phyloP scores from a whole-genome alignment of 2,113 vertebrate genomes.

The Saccopteryx leptura region DNA sequence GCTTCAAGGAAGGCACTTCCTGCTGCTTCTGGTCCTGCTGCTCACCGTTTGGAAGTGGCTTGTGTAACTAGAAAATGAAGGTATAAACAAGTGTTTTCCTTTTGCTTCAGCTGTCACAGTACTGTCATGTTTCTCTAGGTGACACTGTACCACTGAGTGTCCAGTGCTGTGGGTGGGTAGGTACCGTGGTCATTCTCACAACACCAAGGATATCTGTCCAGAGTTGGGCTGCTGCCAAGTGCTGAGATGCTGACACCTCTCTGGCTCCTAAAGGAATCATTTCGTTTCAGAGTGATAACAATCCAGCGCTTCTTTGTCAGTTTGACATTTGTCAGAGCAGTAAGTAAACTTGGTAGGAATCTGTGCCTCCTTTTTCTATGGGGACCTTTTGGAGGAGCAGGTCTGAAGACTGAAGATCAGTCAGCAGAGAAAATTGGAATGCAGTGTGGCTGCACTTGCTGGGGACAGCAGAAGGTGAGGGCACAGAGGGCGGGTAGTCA shows the following conservation, averaged over 20 bases:
- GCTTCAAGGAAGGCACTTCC: not conserved
- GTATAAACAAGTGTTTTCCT: not conserved
- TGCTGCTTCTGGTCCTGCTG: not conserved
- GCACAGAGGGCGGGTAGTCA: not conserved
- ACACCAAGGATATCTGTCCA: too few relatives aligned
- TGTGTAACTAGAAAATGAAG: not conserved
- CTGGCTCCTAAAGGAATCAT: too few relatives aligned
- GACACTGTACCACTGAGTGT: not conserved
- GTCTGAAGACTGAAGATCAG: not conserved
- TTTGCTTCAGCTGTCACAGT: not conserved
- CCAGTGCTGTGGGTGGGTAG: not conserved
- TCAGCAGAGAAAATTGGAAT: not conserved
- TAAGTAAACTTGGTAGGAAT: accelerated
- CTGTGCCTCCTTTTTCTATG: not conserved
- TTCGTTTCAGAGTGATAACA: not conserved
- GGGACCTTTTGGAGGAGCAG: not conserved
- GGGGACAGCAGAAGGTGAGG: not conserved
- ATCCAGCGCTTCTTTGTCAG: not conserved
- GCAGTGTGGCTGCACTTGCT: too few relatives aligned
- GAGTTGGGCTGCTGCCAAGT: not conserved
- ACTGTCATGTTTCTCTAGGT: accelerated
- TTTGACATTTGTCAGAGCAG: accelerated
- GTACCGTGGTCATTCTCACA: accelerated
- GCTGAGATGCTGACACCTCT: not conserved
- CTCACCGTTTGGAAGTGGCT: not conserved